These are phyloP conservation scores for Periophthalmus modestus DNA, from an alignment of 2,113 vertebrate genomes.

Conservation along the genomic window DNA sequence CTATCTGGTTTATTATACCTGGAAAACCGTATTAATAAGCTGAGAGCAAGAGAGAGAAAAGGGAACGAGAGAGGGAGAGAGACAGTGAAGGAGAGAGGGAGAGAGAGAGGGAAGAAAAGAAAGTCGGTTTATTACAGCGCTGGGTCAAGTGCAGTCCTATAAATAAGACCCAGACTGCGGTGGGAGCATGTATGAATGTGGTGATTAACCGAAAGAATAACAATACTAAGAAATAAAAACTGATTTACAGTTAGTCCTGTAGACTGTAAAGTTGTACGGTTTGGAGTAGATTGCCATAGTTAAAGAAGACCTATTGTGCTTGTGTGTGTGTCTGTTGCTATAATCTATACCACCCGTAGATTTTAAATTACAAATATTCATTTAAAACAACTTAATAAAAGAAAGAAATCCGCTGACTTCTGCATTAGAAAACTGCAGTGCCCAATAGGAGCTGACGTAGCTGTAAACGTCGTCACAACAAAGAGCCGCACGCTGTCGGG, in stretches of 20 bases:
- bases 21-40: slow-evolving; percentile 53
- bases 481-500: no score
- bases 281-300: background rate
- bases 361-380: no score
- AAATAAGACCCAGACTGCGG: slow-evolving; percentile 32
- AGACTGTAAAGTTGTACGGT: background rate
- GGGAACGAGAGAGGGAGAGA: slow-evolving; percentile 1
- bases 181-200: slow-evolving; percentile 21
- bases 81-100: background rate
- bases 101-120: background rate
- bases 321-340: background rate
- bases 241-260: background rate
- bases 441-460: no score
- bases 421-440: no score
- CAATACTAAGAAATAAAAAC: slow-evolving; percentile 4
- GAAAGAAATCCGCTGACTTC: no score
- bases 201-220: slow-evolving; percentile 3
- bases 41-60: no score
- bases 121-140: slow-evolving; percentile 35
- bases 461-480: no score
- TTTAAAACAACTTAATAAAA: no score
- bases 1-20: slow-evolving; percentile 41
- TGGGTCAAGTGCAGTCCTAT: slow-evolving; percentile 18
- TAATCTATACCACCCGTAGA: no score
- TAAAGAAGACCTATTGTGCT: background rate